Base-by-base conservation (phyloP, 1,140 invertebrate genomes). In the Diuraphis noxia region DNA sequence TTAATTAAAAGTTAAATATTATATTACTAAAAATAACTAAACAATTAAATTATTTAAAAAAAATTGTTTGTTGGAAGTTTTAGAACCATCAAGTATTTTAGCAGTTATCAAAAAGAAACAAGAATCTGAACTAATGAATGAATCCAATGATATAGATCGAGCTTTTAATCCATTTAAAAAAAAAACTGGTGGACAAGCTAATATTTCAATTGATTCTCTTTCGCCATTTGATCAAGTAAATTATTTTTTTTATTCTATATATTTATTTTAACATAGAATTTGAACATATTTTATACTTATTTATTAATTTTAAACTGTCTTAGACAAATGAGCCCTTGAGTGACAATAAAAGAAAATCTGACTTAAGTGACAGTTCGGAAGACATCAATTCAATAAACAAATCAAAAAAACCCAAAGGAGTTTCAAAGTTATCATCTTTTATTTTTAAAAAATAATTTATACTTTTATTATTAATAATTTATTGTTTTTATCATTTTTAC, bases 361-460 rank as follows among this genome's bases (percentile, higher is more conserved):
- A 91, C 52, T 36, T 91, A 82, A 82, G 56, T n/a, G 34, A 91
- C 36, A 81, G 41, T 40, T 52, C 36, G 0, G 77, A 49, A 46
- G 9, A 23, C 23, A 46, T 34, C 5, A 36, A 91, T n/a, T 43
- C 40, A 41, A 30, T 36, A 17, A 81, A 41, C 25, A 91, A 91
- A 81, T 36, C 89, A 21, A 91, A 91, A 81, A 91, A 91, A 82
- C 89, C 89, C 25, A 91, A 91, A 91, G 89, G 89, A n/a, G 77
- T 91, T 46, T 91, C 89, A 36, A 91, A 91, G 38, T 17, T 91
- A 38, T 91, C 89, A 81, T 91, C 89, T 40, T 91, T 91, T 91
- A 30, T 91, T 49, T 91, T 91, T 82, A 91, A 91, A n/a, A 91
- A 91, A 91, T 81, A 79, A 90, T 88, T 63, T 8, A 34, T 49